Base-by-base conservation (phyloP, 2,888 invertebrate species). In the Chalcis sispes region DNA sequence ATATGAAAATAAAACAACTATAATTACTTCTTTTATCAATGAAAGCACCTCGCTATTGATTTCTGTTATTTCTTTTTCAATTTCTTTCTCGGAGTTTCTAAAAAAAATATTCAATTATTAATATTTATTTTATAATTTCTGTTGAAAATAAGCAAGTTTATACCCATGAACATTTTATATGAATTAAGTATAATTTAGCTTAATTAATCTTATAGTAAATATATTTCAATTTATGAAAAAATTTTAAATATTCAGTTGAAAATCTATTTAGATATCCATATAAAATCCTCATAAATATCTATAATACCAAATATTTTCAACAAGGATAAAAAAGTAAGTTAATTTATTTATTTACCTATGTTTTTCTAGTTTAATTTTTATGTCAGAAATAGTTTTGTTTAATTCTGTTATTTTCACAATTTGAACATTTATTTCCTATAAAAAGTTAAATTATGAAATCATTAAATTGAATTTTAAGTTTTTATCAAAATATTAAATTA, bases 21-120 rank as follows among this genome's bases (percentile, higher is more conserved):
- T n/a, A n/a, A n/a, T 52, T 73, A 73, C 77, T 66, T 77, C 77
- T 20, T 69, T 29, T 32, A 20, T n/a, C 56, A 77, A 15, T 10
- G 23, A 54, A 20, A 46, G 8, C 5, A 66, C 48, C 23, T 73
- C 36, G n/a, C 65, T 40, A 56, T 54, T 62, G 1, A 62, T n/a
- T 61, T 70, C 42, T 10, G 32, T 40, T 36, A 66, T 20, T 15
- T 61, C 20, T 15, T 13, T 65, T 32, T 59, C 25, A 58, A 42
- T 54, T 23, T 48, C 42, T 10, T 59, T 40, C 54, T 23, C 54
- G 46, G 48, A 40, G 7, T 72, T 48, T 7, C 66, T 66, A 29
- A 56, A 70, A 71, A 66, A 46, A 46, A 42, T 13, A 42, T 42
- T 7, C 8, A 32, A 32, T 42, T 13, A 42, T 8, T 13, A 42